Conservation (phyloP, 1,140 invertebrate species). For the Orchestia grillus region DNA sequence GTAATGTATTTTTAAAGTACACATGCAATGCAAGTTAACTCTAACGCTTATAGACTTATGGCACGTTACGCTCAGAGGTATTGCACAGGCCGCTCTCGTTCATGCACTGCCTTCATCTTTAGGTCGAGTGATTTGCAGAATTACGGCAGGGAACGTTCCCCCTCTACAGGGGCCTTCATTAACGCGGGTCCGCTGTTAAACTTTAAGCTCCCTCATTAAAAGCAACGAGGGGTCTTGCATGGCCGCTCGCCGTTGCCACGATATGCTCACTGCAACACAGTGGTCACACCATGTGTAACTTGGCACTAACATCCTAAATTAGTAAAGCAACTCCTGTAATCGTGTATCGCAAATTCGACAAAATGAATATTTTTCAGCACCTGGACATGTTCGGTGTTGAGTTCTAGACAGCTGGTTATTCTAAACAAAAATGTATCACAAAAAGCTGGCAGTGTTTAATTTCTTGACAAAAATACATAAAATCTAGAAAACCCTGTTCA, state of each 20-base stretch:
- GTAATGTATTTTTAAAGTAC: not conserved
- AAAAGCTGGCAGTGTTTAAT: not conserved
- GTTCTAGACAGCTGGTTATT: no score
- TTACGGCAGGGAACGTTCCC: not conserved
- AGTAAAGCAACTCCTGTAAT: not conserved
- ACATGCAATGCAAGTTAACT: not conserved
- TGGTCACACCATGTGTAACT: not conserved
- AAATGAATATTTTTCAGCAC: not conserved
- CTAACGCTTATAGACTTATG: not conserved
- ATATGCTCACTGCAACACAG: not conserved
- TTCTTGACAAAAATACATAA: not conserved
- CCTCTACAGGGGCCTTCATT: not conserved
- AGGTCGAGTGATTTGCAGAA: not conserved
- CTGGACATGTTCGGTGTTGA: not conserved
- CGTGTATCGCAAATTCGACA: not conserved
- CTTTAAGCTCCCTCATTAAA: not conserved
- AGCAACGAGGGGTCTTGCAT: not conserved
- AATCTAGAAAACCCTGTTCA: not conserved
- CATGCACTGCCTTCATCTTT: not conserved
- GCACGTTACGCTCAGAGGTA: not conserved
- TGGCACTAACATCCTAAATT: not conserved
- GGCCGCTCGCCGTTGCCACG: not conserved
- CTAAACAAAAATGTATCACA: not conserved
- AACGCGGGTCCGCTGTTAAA: not conserved
- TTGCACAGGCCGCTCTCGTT: not conserved